Base-by-base conservation (phyloP, 2,797 vertebrate genomes). In the Aplochiton taeniatus region DNA sequence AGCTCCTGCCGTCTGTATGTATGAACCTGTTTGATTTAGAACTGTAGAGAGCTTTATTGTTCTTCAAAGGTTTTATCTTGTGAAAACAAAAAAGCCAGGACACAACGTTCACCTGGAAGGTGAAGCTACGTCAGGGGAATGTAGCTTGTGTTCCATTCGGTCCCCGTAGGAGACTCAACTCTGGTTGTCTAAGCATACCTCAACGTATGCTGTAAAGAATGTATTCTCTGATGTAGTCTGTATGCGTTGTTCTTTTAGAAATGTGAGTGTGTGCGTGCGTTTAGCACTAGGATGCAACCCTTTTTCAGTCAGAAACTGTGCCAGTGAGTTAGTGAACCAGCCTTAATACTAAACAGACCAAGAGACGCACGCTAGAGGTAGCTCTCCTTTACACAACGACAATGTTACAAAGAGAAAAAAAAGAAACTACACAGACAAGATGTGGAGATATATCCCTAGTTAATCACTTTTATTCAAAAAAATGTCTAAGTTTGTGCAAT, bases 401-500 rank as follows among this genome's bases (percentile, higher is more conserved):
- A 74, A 84, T 63, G 9, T 76, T 73, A 77, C 75, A 71, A 74
- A 70, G 74, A 84, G 62, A 77, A 83, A 80, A 71, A 57, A 56
- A 63, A 14, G 76, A 65, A 83, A 80, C 70, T 53, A 56, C 61
- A 14, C 31, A 31, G 76, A 65, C 64, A 58, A 75, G 64, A 76
- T 61, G 65, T 76, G 73, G 72, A 85, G 71, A 80, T 80, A 64
- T 75, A 85, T 82, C 77, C 91, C 89, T 87, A 80, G 83, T 84
- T 87, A 84, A 91, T 85, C 79, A 83, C 78, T 85, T 92, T 89
- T 82, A 78, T 80, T 83, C 81, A 63, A 72, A 85, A 75, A 84
- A 72, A 83, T 80, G 85, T 87, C 65, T 92, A 86, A 92, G 95
- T 94, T 92, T 94, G 96, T 98, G 96, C 95, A 98, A 96, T 98